Evolutionary conservation across 2,113 vertebrate genomes (phyloP).

Genomic region (Corythornis vintsioides): DNA sequence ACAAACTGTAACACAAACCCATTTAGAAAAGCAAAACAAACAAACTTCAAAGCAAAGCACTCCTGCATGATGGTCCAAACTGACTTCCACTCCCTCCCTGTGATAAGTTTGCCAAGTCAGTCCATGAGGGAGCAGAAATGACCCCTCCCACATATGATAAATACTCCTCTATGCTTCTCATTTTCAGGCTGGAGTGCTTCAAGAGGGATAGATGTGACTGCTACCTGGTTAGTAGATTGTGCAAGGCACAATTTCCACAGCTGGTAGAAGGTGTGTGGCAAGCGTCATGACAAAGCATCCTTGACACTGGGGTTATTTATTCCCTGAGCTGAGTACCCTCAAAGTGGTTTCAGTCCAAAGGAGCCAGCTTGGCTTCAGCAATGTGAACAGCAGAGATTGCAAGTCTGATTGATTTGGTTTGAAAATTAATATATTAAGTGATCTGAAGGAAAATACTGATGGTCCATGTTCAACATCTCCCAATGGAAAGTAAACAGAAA

Average conservation of each 20-base stretch:
- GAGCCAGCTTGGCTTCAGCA: background rate
- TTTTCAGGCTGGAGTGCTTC: background rate
- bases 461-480: background rate
- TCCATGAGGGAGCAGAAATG: background rate
- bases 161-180: background rate
- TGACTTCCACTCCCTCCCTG: background rate
- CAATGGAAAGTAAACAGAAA: background rate
- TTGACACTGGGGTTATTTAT: background rate
- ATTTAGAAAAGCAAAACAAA: background rate
- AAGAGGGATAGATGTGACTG: background rate
- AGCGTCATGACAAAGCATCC: background rate
- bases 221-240: background rate
- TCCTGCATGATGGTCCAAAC: background rate
- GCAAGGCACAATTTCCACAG: background rate
- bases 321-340: background rate
- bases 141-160: background rate
- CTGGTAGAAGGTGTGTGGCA: background rate
- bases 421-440: background rate
- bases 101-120: background rate
- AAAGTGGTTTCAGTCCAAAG: background rate
- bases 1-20: background rate
- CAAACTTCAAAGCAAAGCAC: background rate
- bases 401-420: background rate
- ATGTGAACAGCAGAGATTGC: background rate
- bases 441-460: background rate